A percentile compares a stretch with the other conserved stretches of the same genome.
phyloP scores from a whole-genome alignment of 2,113 vertebrate genomes.

The Danionella cerebrum region DNA sequence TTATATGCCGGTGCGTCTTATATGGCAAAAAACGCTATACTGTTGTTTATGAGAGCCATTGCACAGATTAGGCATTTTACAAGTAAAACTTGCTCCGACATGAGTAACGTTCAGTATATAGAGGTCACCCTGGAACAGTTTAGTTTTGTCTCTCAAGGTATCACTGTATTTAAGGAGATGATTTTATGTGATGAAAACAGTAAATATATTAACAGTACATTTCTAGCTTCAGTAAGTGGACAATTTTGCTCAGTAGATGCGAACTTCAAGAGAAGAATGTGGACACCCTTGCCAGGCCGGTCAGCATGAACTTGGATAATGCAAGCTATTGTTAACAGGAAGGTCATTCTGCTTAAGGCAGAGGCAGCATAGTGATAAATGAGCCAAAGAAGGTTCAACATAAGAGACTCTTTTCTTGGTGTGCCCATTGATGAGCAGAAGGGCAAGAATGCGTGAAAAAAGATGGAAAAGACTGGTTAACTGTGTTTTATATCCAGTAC shows the following conservation, averaged over 20 bases:
- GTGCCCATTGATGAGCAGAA: neutral
- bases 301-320: constrained; percentile 30
- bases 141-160: too few species aligned
- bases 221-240: constrained; percentile 1
- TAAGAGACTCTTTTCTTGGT: constrained; percentile 13
- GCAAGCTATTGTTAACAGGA: constrained; percentile 28
- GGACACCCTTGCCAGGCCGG: constrained; percentile 34
- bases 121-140: too few species aligned
- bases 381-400: neutral
- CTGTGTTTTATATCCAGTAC: too few species aligned
- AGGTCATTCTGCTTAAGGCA: constrained; percentile 35
- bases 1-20: too few species aligned
- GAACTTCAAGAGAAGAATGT: constrained; percentile 36
- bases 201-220: too few species aligned
- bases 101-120: too few species aligned
- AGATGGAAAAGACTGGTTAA: constrained; percentile 12
- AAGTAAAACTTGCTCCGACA: too few species aligned
- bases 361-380: constrained; percentile 10
- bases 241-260: constrained; percentile 14
- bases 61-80: too few species aligned
- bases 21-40: too few species aligned
- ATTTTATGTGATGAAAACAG: too few species aligned
- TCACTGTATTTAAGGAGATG: too few species aligned
- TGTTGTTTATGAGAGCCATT: too few species aligned
- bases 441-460: neutral